Evolutionary conservation across 2,888 invertebrate species (phyloP), one percentile per base, ranked within the genome.

Genomic region (Beris chalybata): DNA sequence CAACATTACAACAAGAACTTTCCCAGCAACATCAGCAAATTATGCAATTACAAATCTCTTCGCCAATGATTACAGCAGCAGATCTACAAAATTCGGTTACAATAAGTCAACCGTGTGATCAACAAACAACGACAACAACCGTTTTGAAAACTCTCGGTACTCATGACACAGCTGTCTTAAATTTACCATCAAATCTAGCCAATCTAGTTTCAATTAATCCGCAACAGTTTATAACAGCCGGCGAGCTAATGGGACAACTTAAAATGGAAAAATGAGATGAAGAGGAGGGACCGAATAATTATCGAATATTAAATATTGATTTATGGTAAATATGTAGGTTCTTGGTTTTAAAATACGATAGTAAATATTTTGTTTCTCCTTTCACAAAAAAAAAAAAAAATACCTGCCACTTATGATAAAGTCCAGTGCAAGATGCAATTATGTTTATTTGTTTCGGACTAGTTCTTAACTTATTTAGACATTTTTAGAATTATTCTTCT

Each of bases 81-180:
- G 76, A 76, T 67, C 66, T 75, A 43, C 76, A 76, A 3, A 79
- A 76, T 69, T 79, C 79, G 5, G 78, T 80, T 57, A 79, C 80
- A 38, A 78, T 79, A 50, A 78, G 78, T 12, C 78, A 79, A 67
- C 72, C 78, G 13, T 54, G 65, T 31, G 59, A 69, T 32, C 67
- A 61, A 13, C 67, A 67, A 30, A 67, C 65, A 22, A 74, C 73
- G 67, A 70, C 72, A 38, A 65, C 68, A 15, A 55, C 72, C 4
- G 72, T 71, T 30, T 67, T 75, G 31, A 75, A 76, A 70, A 71
- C 73, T 4, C 54, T 74, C 5, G 73, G 73, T 30, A 70, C 66
- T 44, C 79, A 76, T 69, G 80, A 79, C 69, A 72, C 74, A 53
- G 73, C 79, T n/a, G 76, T 76, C 7, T 69, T 76, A 44, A 77